Conservation (phyloP, 2,888 invertebrate species). For the Meganola albula region DNA sequence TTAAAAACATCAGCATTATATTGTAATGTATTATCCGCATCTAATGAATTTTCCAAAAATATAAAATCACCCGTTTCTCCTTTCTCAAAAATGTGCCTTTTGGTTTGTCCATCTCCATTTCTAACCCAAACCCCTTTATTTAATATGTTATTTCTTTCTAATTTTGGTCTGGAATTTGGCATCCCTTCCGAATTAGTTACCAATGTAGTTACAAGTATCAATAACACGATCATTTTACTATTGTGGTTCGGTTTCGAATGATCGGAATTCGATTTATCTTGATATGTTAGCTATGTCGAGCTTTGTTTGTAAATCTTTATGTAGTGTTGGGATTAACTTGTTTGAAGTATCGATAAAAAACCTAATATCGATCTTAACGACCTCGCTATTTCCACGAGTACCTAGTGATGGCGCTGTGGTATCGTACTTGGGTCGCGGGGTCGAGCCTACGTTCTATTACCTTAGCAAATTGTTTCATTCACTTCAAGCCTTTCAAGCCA, state of each 20-base stretch:
- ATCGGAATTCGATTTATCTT: constrained; percentile 38
- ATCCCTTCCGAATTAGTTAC: constrained; percentile 32
- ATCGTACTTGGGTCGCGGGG: no score
- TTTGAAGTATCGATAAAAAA: no score
- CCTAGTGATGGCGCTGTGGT: no score
- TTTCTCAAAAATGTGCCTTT: constrained; percentile 27
- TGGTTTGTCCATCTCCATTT: constrained; percentile 25
- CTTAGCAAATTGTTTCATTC: no score
- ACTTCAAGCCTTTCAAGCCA: no score
- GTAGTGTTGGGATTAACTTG: constrained; percentile 13
- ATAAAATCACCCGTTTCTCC: constrained; percentile 38
- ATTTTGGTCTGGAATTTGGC: constrained; percentile 35
- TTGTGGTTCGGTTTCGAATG: constrained; percentile 20
- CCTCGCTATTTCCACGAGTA: no score
- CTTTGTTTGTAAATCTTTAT: constrained; percentile 32
- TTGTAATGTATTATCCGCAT: constrained; percentile 44
- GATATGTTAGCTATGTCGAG: constrained; percentile 24
- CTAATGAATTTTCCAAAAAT: constrained; percentile 48
- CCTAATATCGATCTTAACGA: no score
- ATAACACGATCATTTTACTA: constrained; percentile 28
- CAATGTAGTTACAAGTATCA: constrained; percentile 29
- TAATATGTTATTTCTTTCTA: constrained; percentile 52
- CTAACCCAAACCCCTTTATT: constrained; percentile 58
- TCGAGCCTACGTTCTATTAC: no score
- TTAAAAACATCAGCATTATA: constrained; percentile 44